Evolutionary conservation across 2,113 vertebrate species (phyloP).

Genomic region (Saimiri boliviensis): DNA sequence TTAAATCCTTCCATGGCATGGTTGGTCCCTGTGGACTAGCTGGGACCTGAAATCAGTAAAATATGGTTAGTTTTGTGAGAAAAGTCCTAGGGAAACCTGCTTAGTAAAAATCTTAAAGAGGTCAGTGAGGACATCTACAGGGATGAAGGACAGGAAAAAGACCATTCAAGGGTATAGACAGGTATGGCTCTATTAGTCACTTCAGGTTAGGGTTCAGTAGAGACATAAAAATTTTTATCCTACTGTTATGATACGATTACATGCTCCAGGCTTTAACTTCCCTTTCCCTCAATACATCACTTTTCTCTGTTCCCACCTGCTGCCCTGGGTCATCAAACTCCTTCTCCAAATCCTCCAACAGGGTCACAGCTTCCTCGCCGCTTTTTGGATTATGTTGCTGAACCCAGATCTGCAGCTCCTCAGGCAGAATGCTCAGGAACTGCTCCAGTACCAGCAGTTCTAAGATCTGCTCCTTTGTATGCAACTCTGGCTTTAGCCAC

Average conservation of each 20-base stretch:
- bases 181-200: neutral
- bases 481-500: slow-evolving; percentile 74
- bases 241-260: neutral
- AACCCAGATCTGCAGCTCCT: slow-evolving; percentile 76
- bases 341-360: slow-evolving; percentile 76
- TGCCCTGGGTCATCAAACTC: slow-evolving; percentile 76
- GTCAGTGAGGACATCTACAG: neutral
- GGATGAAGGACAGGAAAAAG: neutral
- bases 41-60: slow-evolving; percentile 69
- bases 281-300: neutral
- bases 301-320: slow-evolving; percentile 68
- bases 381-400: slow-evolving; percentile 65
- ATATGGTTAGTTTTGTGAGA: slow-evolving; percentile 40
- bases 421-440: slow-evolving; percentile 75
- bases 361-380: slow-evolving; percentile 73
- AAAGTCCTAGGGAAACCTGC: neutral
- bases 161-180: neutral
- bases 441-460: slow-evolving; percentile 75
- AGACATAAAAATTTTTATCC: neutral
- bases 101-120: slow-evolving; percentile 12
- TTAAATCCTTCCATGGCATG: slow-evolving; percentile 69
- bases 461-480: slow-evolving; percentile 76
- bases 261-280: neutral
- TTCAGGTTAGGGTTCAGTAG: neutral
- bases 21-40: slow-evolving; percentile 61